Percentiles rank a stretch among this genome's conserved stretches.
These are phyloP conservation scores for Myiothlypis chrysogaster DNA, from an alignment of 2,797 vertebrate genomes.

Conservation along the genomic window DNA sequence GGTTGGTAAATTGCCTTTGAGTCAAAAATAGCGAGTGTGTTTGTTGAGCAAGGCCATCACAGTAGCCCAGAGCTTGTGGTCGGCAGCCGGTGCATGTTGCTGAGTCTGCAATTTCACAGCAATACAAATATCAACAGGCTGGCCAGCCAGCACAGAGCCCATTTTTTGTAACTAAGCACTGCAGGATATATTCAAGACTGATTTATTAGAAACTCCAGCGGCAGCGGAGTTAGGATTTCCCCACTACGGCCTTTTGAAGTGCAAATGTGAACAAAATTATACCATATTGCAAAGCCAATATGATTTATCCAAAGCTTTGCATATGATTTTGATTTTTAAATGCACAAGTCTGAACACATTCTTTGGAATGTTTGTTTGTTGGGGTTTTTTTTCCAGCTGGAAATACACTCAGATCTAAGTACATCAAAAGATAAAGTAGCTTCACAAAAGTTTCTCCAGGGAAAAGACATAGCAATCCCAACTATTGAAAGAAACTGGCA, in stretches of 20 bases:
- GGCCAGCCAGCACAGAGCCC: background rate
- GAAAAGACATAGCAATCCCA: conserved; percentile 42
- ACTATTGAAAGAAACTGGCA: conserved; percentile 43
- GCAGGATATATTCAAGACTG: background rate
- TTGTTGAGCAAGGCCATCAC: conserved; percentile 37
- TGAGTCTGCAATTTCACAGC: conserved; percentile 6
- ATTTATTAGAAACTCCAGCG: conserved; percentile 30
- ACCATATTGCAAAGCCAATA: background rate
- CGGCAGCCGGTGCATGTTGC: background rate
- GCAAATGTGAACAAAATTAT: conserved; percentile 42
- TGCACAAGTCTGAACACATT: conserved; percentile 38
- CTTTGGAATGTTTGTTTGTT: conserved; percentile 34
- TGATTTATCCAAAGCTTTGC: conserved; percentile 24
- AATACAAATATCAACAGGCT: conserved; percentile 10
- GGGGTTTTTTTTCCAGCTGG: background rate
- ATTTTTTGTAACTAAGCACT: background rate
- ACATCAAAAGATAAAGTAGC: conserved; percentile 34
- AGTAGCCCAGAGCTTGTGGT: background rate
- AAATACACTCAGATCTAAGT: conserved; percentile 6
- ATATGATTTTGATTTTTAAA: conserved; percentile 46
- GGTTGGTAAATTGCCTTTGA: conserved; percentile 35
- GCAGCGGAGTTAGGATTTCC: background rate
- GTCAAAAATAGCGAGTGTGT: conserved; percentile 44
- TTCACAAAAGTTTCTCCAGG: conserved; percentile 9
- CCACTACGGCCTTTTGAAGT: conserved; percentile 44